Conservation (phyloP, 92 coral and sea anemone species). For the Phenganax stokvisi region DNA sequence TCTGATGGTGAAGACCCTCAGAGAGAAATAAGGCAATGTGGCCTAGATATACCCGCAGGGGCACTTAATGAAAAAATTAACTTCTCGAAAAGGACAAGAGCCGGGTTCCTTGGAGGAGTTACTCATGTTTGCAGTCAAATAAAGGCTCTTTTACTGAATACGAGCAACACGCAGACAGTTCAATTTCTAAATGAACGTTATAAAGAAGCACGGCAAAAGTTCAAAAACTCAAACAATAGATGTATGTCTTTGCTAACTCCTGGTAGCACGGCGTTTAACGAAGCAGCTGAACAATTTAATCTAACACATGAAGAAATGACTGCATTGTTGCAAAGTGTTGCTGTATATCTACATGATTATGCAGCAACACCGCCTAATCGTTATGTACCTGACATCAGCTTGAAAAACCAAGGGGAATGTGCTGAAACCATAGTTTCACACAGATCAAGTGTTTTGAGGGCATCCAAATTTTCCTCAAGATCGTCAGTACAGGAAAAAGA, state of each 20-base stretch:
- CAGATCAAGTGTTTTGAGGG: slow-evolving; percentile 12
- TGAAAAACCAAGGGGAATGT: neutral
- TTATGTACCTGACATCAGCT: no score
- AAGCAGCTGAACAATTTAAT: slow-evolving; percentile 16
- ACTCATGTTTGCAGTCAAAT: slow-evolving; percentile 35
- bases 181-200: neutral
- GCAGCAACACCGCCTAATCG: neutral
- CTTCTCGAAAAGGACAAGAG: slow-evolving; percentile 24
- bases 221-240: slow-evolving; percentile 16
- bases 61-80: neutral
- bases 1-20: neutral
- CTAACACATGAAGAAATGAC: slow-evolving; percentile 2
- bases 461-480: neutral
- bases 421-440: neutral
- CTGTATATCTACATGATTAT: slow-evolving; percentile 16
- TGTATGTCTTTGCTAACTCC: neutral
- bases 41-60: neutral
- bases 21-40: slow-evolving; percentile 10
- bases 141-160: slow-evolving; percentile 4
- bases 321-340: neutral
- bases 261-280: neutral
- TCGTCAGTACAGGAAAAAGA: slow-evolving; percentile 8
- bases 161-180: slow-evolving; percentile 13
- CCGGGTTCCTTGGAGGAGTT: slow-evolving; percentile 25
- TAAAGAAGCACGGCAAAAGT: slow-evolving; percentile 10